These are phyloP conservation scores for Onychomys leucogaster DNA, from an alignment of 2,797 vertebrate species.

Conservation along the genomic window DNA sequence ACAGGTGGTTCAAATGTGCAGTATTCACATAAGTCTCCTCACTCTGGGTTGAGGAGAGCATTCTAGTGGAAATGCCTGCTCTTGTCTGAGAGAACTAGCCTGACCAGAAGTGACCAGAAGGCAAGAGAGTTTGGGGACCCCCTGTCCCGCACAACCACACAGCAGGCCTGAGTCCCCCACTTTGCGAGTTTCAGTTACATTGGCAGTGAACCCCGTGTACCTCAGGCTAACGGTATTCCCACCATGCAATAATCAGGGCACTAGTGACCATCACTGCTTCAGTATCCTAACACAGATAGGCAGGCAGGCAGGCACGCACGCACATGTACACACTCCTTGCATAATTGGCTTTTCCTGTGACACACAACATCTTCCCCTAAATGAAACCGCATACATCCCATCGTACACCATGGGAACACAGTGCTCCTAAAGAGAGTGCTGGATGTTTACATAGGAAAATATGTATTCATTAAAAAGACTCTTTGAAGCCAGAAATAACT, in stretches of 20 bases:
- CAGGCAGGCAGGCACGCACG: fast-evolving
- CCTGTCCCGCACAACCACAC: too few species aligned
- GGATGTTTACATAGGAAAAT: slow-evolving; percentile 67
- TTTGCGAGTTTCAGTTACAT: not conserved
- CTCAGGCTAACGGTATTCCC: slow-evolving; percentile 44
- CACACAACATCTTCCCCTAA: slow-evolving; percentile 56
- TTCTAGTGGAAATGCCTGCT: not conserved
- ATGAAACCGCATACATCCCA: slow-evolving; percentile 61
- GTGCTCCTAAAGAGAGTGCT: slow-evolving; percentile 45
- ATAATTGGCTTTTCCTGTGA: slow-evolving; percentile 61
- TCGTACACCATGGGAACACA: slow-evolving; percentile 31
- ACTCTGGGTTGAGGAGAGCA: not conserved
- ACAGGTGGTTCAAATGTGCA: too few species aligned
- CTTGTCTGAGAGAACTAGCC: not conserved
- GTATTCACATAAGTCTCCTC: not conserved
- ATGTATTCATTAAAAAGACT: slow-evolving; percentile 71
- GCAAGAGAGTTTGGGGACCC: too few species aligned
- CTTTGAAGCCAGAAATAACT: slow-evolving; percentile 71
- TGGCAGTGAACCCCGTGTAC: not conserved
- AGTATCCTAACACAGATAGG: slow-evolving; percentile 13
- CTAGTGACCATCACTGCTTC: not conserved
- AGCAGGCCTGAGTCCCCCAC: not conserved
- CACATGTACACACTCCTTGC: not conserved
- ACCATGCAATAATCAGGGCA: not conserved
- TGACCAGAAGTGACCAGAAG: fast-evolving